A percentile compares a stretch with the other conserved stretches of the same genome.
Evolutionary conservation across 2,888 invertebrate species (phyloP).

Genomic region (Xylophagus ater): DNA sequence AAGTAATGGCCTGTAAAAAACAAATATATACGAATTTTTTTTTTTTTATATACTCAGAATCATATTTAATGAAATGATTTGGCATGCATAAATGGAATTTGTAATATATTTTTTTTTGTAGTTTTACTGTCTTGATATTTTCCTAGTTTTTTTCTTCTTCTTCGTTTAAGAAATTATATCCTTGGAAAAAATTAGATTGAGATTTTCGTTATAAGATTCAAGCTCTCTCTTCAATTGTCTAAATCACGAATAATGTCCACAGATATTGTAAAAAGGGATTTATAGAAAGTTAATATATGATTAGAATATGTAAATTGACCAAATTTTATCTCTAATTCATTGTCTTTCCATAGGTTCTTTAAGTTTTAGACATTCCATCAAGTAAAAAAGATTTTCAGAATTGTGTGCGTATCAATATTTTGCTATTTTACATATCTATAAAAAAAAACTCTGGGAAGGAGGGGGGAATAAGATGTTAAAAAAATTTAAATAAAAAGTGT

Average conservation of each 20-base stretch:
- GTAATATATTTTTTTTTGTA: too few relatives aligned
- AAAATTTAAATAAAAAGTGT: too few relatives aligned
- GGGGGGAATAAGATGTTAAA: too few relatives aligned
- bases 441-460: conserved; percentile 15
- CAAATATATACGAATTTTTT: too few relatives aligned
- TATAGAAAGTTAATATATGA: conserved; percentile 25
- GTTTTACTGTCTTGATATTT: too few relatives aligned
- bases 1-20: too few relatives aligned
- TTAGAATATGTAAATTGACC: conserved; percentile 31
- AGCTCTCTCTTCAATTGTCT: conserved; percentile 27
- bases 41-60: too few relatives aligned
- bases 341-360: conserved; percentile 61
- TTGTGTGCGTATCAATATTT: conserved; percentile 66
- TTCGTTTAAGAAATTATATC: conserved; percentile 7
- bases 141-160: too few relatives aligned
- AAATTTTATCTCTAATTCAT: conserved; percentile 52
- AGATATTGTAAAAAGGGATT: conserved; percentile 29
- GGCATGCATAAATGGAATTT: too few relatives aligned
- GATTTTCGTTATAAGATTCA: conserved; percentile 17
- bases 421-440: conserved; percentile 61
- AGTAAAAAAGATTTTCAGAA: conserved; percentile 58
- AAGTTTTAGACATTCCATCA: conserved; percentile 57
- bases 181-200: conserved; percentile 16
- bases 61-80: too few relatives aligned
- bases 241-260: conserved; percentile 26